Evolutionary conservation across 2,113 vertebrate species (phyloP).

Genomic region (Orycteropus afer): DNA sequence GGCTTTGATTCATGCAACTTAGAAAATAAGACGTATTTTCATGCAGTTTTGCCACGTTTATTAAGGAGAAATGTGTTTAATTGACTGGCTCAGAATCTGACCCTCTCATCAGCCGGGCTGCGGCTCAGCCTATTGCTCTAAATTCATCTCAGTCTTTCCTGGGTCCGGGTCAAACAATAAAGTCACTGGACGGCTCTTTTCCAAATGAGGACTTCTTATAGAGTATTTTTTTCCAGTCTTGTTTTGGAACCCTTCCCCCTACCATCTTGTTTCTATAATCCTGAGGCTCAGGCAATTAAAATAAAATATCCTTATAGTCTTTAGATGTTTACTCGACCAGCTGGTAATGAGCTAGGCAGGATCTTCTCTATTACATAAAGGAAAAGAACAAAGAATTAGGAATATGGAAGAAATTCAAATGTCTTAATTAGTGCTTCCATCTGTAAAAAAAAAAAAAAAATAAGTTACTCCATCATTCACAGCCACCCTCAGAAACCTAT

Average conservation of each 20-base stretch:
- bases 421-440: slow-evolving; percentile 76
- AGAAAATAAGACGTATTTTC: slow-evolving; percentile 75
- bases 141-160: slow-evolving; percentile 57
- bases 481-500: slow-evolving; percentile 30
- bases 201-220: background rate
- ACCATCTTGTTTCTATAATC: slow-evolving; percentile 66
- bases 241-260: slow-evolving; percentile 58
- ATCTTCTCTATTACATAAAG: slow-evolving; percentile 74
- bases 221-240: slow-evolving; percentile 3
- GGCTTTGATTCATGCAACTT: slow-evolving; percentile 78
- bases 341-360: slow-evolving; percentile 74
- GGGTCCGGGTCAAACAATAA: slow-evolving; percentile 26
- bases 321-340: slow-evolving; percentile 76
- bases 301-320: slow-evolving; percentile 76
- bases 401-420: slow-evolving; percentile 74
- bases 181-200: background rate
- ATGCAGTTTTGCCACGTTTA: slow-evolving; percentile 62
- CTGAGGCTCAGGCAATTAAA: slow-evolving; percentile 74
- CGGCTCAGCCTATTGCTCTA: slow-evolving; percentile 50
- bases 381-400: slow-evolving; percentile 75
- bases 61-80: slow-evolving; percentile 75
- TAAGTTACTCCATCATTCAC: background rate
- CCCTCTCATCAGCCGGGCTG: slow-evolving; percentile 19
- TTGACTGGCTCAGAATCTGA: slow-evolving; percentile 70
- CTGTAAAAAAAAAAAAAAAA: slow-evolving; percentile 54